These are phyloP conservation scores for Hydroisotoma schaefferi DNA, from an alignment of 2,888 invertebrate genomes.

Conservation along the genomic window DNA sequence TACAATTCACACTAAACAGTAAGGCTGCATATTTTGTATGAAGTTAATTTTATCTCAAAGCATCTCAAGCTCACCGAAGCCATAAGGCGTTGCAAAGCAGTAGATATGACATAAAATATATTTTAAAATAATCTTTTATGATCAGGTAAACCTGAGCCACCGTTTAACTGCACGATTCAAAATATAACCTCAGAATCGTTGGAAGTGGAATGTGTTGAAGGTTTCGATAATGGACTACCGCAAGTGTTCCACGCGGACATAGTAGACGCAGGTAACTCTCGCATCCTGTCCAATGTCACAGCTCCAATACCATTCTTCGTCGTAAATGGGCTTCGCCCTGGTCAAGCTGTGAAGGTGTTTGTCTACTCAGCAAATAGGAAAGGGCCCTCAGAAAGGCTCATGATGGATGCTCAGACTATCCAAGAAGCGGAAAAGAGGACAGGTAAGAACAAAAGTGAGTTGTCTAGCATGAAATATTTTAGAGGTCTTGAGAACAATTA, in stretches of 20 bases:
- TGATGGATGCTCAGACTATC: conserved; percentile 68
- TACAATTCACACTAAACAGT: too few relatives aligned
- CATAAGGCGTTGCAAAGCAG: too few relatives aligned
- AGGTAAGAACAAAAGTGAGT: conserved; percentile 63
- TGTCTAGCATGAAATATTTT: too few relatives aligned
- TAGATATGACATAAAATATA: too few relatives aligned
- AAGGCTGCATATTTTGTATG: too few relatives aligned
- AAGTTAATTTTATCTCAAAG: too few relatives aligned
- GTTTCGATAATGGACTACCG: conserved; percentile 70
- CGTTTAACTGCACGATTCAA: conserved; percentile 69
- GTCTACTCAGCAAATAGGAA: conserved; percentile 79
- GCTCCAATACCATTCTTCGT: conserved; percentile 70
- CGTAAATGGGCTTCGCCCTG: conserved; percentile 72
- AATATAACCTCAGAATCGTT: conserved; percentile 76
- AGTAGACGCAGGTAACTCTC: conserved; percentile 63
- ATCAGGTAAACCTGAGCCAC: conserved; percentile 71
- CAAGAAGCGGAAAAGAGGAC: conserved; percentile 74
- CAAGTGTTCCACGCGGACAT: conserved; percentile 72
- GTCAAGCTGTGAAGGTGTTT: conserved; percentile 70
- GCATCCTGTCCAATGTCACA: conserved; percentile 66
- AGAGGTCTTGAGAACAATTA: too few relatives aligned
- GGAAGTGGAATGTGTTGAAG: conserved; percentile 66
- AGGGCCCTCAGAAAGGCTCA: conserved; percentile 69
- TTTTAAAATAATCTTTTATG: too few relatives aligned
- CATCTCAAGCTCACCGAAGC: too few relatives aligned